These are phyloP conservation scores for Saccostrea glomerata DNA, from an alignment of 1,140 invertebrate species.

Conservation along the genomic window DNA sequence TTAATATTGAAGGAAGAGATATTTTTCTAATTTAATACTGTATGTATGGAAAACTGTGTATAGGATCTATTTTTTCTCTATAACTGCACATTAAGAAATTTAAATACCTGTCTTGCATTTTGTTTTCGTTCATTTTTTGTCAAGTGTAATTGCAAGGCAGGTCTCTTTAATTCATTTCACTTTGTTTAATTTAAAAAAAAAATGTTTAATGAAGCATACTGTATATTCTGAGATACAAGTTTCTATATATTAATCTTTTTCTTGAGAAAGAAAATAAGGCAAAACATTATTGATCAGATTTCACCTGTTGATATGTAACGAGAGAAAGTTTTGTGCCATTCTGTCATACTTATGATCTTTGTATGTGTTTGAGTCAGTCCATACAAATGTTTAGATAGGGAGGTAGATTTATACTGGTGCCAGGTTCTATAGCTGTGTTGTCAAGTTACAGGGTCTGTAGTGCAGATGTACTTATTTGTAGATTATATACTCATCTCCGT, in stretches of 20 bases:
- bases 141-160: not conserved
- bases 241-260: not conserved
- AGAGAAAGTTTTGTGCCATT: constrained; percentile 4
- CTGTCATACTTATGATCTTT: not conserved
- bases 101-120: not conserved
- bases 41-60: not conserved
- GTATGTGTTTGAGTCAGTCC: not conserved
- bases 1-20: not conserved
- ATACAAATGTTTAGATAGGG: not conserved
- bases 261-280: not conserved
- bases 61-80: not conserved
- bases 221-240: not conserved
- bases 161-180: not conserved
- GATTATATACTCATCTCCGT: not conserved
- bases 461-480: constrained; percentile 1
- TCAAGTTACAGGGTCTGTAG: not conserved
- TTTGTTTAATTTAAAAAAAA: not conserved
- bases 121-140: constrained; percentile 6
- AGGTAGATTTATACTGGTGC: constrained; percentile 3
- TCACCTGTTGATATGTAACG: not conserved
- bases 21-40: not conserved
- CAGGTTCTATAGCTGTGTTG: constrained; percentile 13
- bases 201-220: not conserved
- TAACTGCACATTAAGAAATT: not conserved
- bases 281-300: no score